Conservation (phyloP, 2,797 vertebrate species). For the Chelmon rostratus region DNA sequence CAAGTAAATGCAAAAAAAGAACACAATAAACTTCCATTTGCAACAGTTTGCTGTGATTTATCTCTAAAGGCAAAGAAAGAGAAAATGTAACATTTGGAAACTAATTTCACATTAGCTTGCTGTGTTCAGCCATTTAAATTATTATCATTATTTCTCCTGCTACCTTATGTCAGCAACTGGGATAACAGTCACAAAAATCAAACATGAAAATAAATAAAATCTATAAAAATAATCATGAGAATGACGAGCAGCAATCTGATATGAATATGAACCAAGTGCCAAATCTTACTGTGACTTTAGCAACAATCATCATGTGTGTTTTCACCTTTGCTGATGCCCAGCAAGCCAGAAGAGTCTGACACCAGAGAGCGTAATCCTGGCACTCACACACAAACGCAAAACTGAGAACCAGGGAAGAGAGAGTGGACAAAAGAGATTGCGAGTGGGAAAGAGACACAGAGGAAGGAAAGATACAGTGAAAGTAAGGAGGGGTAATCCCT, state of each 20-base stretch:
- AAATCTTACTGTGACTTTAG: background rate
- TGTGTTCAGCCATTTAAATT: conserved; percentile 3
- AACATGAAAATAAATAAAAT: too few relatives aligned
- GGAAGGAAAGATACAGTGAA: conserved; percentile 54
- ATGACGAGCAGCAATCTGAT: background rate
- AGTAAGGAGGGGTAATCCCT: conserved; percentile 63
- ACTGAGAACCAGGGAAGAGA: conserved; percentile 47
- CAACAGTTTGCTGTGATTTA: background rate
- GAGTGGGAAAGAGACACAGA: conserved; percentile 24
- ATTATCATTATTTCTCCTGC: background rate
- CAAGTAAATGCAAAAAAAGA: background rate
- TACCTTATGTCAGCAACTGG: background rate
- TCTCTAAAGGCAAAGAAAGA: background rate
- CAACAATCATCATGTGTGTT: background rate
- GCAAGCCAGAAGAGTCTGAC: conserved; percentile 19
- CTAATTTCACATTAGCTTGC: background rate
- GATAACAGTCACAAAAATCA: background rate
- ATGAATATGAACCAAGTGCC: background rate
- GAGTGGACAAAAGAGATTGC: conserved; percentile 35
- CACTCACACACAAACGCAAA: conserved; percentile 20
- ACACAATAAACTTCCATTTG: background rate
- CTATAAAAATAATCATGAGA: background rate
- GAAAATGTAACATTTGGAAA: background rate
- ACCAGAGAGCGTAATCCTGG: conserved; percentile 24
- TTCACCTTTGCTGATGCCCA: conserved; percentile 17